Evolutionary conservation across 1,140 invertebrate species (phyloP).

Genomic region (Colletes latitarsis): DNA sequence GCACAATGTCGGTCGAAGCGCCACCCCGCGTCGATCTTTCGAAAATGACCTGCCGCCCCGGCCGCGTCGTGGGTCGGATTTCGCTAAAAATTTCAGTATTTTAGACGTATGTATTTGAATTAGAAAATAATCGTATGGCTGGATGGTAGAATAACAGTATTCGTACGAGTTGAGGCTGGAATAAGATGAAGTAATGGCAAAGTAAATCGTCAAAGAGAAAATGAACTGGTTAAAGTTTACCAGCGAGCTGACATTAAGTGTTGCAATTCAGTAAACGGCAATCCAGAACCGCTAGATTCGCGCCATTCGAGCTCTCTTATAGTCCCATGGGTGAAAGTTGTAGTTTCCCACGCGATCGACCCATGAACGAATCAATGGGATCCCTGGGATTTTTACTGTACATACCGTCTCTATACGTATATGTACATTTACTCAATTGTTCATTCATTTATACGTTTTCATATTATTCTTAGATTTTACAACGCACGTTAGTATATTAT

Average conservation of each 20-base stretch:
- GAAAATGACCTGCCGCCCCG: too few relatives aligned
- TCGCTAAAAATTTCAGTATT: too few relatives aligned
- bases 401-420: background rate
- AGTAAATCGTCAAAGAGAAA: constrained; percentile 13
- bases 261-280: constrained; percentile 52
- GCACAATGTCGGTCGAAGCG: background rate
- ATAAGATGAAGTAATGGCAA: background rate
- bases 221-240: constrained; percentile 15
- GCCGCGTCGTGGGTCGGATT: too few relatives aligned
- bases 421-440: background rate
- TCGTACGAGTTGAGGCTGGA: too few relatives aligned
- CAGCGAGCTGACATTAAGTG: constrained; percentile 39
- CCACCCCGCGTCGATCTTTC: too few relatives aligned
- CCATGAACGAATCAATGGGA: constrained; percentile 32
- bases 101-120: too few relatives aligned
- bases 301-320: constrained; percentile 54
- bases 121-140: too few relatives aligned
- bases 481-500: constrained; percentile 16
- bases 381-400: background rate
- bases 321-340: constrained; percentile 63
- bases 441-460: constrained; percentile 8
- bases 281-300: constrained; percentile 56
- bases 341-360: constrained; percentile 59
- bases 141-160: too few relatives aligned
- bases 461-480: background rate